phyloP scores from a whole-genome alignment of 2,113 vertebrate species.

The Natator depressus region DNA sequence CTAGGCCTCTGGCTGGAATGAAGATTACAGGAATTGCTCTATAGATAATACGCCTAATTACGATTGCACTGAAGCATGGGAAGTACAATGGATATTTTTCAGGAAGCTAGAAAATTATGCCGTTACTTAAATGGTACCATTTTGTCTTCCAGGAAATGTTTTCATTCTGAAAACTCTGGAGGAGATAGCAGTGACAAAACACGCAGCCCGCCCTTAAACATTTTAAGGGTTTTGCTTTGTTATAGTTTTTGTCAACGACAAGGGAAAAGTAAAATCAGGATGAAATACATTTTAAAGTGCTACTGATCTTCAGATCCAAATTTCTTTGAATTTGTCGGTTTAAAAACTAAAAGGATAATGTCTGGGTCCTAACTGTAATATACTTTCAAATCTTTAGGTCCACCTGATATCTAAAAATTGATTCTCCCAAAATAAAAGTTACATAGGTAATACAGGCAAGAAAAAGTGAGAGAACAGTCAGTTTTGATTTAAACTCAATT shows the following conservation, averaged over 20 bases:
- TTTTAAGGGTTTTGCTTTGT: not conserved
- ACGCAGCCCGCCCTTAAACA: not conserved
- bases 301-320: slow-evolving; percentile 28
- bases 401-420: not conserved
- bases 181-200: slow-evolving; percentile 14
- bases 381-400: not conserved
- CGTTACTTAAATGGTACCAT: not conserved
- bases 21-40: not conserved
- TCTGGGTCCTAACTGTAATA: not conserved
- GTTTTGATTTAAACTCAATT: not conserved
- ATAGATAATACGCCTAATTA: not conserved
- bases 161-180: slow-evolving; percentile 10
- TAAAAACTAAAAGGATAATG: slow-evolving; percentile 16
- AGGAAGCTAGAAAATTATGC: not conserved
- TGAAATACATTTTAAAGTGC: slow-evolving; percentile 26
- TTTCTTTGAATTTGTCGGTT: not conserved
- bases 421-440: not conserved
- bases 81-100: not conserved
- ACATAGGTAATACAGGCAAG: not conserved
- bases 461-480: not conserved
- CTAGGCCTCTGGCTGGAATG: accelerated
- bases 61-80: not conserved
- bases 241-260: not conserved
- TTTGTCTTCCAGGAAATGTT: not conserved
- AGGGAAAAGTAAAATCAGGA: slow-evolving; percentile 10